Conservation (phyloP, 2,888 invertebrate genomes). For the Colostygia pectinataria region DNA sequence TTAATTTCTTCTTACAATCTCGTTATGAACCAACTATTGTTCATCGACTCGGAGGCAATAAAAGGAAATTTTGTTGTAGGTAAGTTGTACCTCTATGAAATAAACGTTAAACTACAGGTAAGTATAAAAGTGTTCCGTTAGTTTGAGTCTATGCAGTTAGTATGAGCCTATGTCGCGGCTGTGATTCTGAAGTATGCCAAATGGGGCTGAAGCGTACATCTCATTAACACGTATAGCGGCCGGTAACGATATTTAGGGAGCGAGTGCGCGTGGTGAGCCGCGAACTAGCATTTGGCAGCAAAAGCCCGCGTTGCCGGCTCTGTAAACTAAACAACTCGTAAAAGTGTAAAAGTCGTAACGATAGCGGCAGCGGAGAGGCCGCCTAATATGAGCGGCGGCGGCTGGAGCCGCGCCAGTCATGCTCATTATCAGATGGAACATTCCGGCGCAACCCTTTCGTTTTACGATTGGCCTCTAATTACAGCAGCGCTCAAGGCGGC, state of each 20-base stretch:
- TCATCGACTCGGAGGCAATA: slow-evolving; percentile 2
- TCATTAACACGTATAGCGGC: slow-evolving; percentile 77
- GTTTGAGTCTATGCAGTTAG: slow-evolving; percentile 6
- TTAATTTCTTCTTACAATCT: slow-evolving; percentile 21
- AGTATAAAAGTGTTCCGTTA: slow-evolving; percentile 9
- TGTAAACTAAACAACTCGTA: slow-evolving; percentile 82
- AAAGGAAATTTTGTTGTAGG: neutral
- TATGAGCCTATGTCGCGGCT: slow-evolving; percentile 1
- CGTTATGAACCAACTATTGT: slow-evolving; percentile 17
- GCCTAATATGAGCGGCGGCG: slow-evolving; percentile 78
- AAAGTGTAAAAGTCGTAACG: slow-evolving; percentile 82
- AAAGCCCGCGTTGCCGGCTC: slow-evolving; percentile 64
- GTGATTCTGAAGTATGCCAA: slow-evolving; percentile 55
- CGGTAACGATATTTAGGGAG: slow-evolving; percentile 69
- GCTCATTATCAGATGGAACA: slow-evolving; percentile 82
- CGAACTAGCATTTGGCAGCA: slow-evolving; percentile 81
- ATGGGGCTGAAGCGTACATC: slow-evolving; percentile 69
- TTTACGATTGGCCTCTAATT: slow-evolving; percentile 83
- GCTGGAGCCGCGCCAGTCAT: slow-evolving; percentile 78
- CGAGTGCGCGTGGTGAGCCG: slow-evolving; percentile 76
- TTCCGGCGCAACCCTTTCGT: slow-evolving; percentile 77
- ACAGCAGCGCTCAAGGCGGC: slow-evolving; percentile 76
- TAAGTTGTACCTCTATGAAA: no score
- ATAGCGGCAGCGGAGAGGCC: slow-evolving; percentile 66
- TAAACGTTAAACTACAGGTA: no score